Evolutionary conservation across 2,113 vertebrate species (phyloP).

Genomic region (Okapia johnstoni): DNA sequence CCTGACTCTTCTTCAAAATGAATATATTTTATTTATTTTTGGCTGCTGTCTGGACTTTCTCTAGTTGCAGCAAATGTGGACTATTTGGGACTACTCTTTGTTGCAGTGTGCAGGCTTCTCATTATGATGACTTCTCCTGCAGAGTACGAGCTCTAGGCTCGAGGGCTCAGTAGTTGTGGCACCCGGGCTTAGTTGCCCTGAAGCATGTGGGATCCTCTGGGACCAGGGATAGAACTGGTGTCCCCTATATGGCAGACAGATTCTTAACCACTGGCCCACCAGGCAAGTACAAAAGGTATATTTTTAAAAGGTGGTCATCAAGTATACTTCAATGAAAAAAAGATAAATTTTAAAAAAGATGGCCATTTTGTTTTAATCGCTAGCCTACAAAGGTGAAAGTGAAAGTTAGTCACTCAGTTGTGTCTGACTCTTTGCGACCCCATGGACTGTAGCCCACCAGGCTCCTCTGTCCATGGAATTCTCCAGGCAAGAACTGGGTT

Average conservation of each 20-base stretch:
- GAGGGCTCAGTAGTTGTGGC: neutral
- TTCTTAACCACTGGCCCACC: neutral
- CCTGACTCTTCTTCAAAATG: neutral
- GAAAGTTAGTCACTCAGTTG: neutral
- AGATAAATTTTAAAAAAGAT: neutral
- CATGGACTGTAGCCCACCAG: neutral
- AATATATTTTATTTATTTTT: neutral
- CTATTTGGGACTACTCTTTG: neutral
- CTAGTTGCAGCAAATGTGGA: neutral
- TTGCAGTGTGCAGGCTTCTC: fast-evolving
- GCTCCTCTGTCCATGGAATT: neutral
- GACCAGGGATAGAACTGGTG: neutral
- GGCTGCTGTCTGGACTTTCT: neutral
- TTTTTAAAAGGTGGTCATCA: neutral
- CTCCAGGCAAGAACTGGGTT: neutral
- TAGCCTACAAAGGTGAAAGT: neutral
- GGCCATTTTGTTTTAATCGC: neutral
- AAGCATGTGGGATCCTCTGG: neutral
- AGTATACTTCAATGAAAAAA: neutral
- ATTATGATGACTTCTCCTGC: neutral
- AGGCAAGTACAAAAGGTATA: neutral
- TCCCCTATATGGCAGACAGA: neutral
- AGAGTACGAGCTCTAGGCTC: neutral
- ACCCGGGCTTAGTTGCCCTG: neutral
- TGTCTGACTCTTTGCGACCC: neutral